phyloP scores from a whole-genome alignment of 2,888 invertebrate genomes.

The Phengaris alcon region DNA sequence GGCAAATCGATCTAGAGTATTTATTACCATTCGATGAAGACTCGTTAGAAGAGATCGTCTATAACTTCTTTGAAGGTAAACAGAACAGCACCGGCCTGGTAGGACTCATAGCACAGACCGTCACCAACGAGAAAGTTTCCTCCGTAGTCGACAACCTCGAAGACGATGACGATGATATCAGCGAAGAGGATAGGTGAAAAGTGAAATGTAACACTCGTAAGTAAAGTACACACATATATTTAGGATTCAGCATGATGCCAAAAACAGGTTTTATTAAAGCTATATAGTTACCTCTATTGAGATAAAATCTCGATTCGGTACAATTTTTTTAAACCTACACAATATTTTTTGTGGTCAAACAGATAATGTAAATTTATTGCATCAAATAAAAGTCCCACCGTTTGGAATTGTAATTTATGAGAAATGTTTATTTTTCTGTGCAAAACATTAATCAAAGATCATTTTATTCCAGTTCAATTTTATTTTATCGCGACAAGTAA shows the following conservation, averaged over 20 bases:
- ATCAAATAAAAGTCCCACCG: neutral
- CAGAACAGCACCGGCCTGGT: conserved; percentile 66
- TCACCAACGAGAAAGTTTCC: conserved; percentile 58
- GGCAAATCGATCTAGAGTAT: conserved; percentile 68
- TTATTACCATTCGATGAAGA: conserved; percentile 69
- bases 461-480: too few species aligned
- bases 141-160: conserved; percentile 53
- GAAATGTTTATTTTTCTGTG: too few species aligned
- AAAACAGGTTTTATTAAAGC: conserved; percentile 48
- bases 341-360: neutral
- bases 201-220: conserved; percentile 48
- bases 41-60: conserved; percentile 64
- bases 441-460: too few species aligned
- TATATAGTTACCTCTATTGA: conserved; percentile 42
- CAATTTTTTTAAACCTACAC: neutral
- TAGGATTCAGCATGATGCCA: conserved; percentile 53
- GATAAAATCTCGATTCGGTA: neutral
- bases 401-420: neutral
- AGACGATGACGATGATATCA: conserved; percentile 50
- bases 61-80: conserved; percentile 60
- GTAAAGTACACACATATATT: conserved; percentile 40
- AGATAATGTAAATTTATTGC: too few species aligned
- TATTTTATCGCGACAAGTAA: neutral
- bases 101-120: conserved; percentile 63
- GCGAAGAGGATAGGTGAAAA: conserved; percentile 41